Evolutionary conservation across 2,113 vertebrate species (phyloP).

Genomic region (western clawed frog (Xenopus tropicalis)): UCB_Xtro_10.0 CM004450.2:147154501-147155000

Average conservation of each 20-base stretch:
- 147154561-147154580: not conserved
- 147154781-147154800: too few species aligned
- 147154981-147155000: too few species aligned
- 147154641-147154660: not conserved
- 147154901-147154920: too few species aligned
- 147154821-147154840: too few species aligned
- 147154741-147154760: constrained; percentile 32
- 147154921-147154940: too few species aligned
- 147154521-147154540: not conserved
- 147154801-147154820: too few species aligned
- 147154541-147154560: not conserved
- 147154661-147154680: not conserved
- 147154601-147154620: not conserved
- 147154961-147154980: too few species aligned
- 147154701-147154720: constrained; percentile 46
- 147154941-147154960: too few species aligned
- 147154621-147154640: constrained; percentile 11
- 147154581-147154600: constrained; percentile 10
- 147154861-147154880: too few species aligned
- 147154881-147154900: too few species aligned
- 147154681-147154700: not conserved
- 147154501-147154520: not conserved
- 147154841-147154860: too few species aligned
- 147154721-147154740: constrained; percentile 49
- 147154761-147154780: constrained; percentile 46